Conservation (phyloP, 2,113 vertebrate genomes). For the Parotia lawesii region DNA sequence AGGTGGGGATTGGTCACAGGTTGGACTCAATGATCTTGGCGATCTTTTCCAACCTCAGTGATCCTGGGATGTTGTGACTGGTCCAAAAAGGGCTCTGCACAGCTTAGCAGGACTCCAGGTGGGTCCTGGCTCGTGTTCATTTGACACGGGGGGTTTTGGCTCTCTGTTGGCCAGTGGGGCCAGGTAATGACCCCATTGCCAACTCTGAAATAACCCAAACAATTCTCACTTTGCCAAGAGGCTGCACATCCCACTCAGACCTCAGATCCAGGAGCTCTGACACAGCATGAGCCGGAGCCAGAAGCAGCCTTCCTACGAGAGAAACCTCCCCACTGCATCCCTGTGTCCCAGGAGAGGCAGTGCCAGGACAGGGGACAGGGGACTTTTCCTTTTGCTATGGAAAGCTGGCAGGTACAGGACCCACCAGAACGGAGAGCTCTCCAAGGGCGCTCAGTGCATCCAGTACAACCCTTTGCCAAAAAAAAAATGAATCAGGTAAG, state of each 20-base stretch:
- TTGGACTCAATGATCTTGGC: background rate
- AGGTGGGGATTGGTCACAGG: background rate
- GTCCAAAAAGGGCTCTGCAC: background rate
- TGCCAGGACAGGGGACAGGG: background rate
- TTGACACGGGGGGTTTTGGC: background rate
- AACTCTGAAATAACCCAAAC: background rate
- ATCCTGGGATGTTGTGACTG: background rate
- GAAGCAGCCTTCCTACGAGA: background rate
- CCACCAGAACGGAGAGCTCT: fast-evolving
- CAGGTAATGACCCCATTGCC: background rate
- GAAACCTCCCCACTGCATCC: background rate
- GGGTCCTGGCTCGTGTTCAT: background rate
- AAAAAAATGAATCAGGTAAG: background rate
- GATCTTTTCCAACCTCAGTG: background rate
- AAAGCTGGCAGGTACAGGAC: background rate
- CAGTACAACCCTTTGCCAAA: background rate
- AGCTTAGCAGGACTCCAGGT: background rate
- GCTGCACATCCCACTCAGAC: background rate
- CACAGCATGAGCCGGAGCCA: background rate
- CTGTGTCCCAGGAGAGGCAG: background rate
- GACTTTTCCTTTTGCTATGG: background rate
- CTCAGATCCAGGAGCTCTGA: background rate
- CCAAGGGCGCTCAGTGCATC: background rate
- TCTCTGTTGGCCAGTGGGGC: background rate
- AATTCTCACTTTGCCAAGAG: background rate